A percentile compares a stretch with the other conserved stretches of the same genome.
Evolutionary conservation across 30 jellyfish, hydroid and myxozoan species (phyloP).

Genomic region (Aurelia aurita): DNA sequence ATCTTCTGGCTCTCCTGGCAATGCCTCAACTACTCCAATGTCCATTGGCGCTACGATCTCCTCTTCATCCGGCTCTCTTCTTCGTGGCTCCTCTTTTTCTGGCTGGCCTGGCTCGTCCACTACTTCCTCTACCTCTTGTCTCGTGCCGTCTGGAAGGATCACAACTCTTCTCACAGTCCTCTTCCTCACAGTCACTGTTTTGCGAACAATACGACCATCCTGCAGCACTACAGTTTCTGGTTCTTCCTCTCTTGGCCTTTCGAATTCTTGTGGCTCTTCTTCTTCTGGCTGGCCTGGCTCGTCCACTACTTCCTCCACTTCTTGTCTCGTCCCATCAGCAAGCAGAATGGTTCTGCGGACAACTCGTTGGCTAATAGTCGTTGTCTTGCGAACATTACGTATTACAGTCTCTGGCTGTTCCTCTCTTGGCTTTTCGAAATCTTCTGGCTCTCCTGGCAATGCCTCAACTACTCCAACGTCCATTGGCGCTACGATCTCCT

Average conservation of each 20-base stretch:
- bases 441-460: slow-evolving; percentile 4
- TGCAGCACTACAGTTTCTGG: slow-evolving; percentile 2
- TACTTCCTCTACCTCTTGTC: slow-evolving; percentile 78
- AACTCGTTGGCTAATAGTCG: slow-evolving; percentile 62
- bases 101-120: slow-evolving; percentile 11
- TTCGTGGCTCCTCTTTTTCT: slow-evolving; percentile 12
- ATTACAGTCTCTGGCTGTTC: neutral
- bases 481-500: slow-evolving; percentile 23
- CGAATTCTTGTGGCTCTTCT: slow-evolving; percentile 1
- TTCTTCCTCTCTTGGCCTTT: slow-evolving; percentile 17
- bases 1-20: slow-evolving; percentile 46
- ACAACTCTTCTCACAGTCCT: slow-evolving; percentile 60
- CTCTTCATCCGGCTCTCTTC: slow-evolving; percentile 26
- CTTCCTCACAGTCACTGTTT: slow-evolving; percentile 57
- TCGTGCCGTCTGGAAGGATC: slow-evolving; percentile 81
- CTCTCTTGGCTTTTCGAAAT: slow-evolving; percentile 32
- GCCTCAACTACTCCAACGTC: slow-evolving; percentile 49
- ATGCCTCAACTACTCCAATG: slow-evolving; percentile 20
- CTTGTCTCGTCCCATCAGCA: slow-evolving; percentile 80
- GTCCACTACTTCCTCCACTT: slow-evolving; percentile 75
- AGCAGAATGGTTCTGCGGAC: slow-evolving; percentile 52
- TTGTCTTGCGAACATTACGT: slow-evolving; percentile 52
- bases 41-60: slow-evolving; percentile 57
- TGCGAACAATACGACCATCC: slow-evolving; percentile 50
- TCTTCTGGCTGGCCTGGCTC: slow-evolving; percentile 33